These are phyloP conservation scores for Gopherus evgoodei DNA, from an alignment of 2,113 vertebrate genomes.

Conservation along the genomic window DNA sequence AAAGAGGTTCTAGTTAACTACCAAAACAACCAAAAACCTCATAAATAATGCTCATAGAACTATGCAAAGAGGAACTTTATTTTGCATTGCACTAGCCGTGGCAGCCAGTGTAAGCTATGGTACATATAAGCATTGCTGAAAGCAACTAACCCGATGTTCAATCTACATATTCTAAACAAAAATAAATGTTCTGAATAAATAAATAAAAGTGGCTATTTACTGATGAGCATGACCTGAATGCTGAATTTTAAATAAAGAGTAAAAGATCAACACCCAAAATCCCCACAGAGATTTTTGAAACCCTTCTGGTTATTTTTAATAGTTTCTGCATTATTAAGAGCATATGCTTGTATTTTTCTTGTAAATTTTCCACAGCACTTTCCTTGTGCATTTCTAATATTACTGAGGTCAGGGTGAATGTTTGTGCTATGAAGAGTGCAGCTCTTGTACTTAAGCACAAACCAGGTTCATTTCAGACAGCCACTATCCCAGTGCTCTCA, in stretches of 20 bases:
- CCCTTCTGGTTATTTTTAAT: not conserved
- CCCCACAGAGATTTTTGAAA: not conserved
- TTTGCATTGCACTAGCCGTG: not conserved
- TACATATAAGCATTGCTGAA: conserved; percentile 9
- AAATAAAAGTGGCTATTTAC: not conserved
- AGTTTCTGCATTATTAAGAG: fast-evolving
- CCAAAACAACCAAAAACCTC: not conserved
- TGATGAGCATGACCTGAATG: not conserved
- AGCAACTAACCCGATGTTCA: conserved; percentile 9
- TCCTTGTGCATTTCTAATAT: not conserved
- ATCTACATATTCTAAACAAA: not conserved
- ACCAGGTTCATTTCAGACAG: not conserved
- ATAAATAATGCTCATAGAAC: not conserved
- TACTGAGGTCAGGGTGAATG: not conserved
- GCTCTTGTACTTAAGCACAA: not conserved
- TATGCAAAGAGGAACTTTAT: not conserved
- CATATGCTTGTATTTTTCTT: not conserved
- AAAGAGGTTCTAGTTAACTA: not conserved
- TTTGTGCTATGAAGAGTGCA: not conserved
- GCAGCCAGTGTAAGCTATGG: not conserved
- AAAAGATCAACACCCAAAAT: not conserved
- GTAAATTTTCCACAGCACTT: not conserved
- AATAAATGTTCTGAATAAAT: not conserved
- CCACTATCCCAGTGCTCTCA: not conserved
- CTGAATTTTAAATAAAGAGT: not conserved